These are phyloP conservation scores for Brachyhypopomus gauderio DNA, from an alignment of 2,113 vertebrate genomes.

Conservation along the genomic window DNA sequence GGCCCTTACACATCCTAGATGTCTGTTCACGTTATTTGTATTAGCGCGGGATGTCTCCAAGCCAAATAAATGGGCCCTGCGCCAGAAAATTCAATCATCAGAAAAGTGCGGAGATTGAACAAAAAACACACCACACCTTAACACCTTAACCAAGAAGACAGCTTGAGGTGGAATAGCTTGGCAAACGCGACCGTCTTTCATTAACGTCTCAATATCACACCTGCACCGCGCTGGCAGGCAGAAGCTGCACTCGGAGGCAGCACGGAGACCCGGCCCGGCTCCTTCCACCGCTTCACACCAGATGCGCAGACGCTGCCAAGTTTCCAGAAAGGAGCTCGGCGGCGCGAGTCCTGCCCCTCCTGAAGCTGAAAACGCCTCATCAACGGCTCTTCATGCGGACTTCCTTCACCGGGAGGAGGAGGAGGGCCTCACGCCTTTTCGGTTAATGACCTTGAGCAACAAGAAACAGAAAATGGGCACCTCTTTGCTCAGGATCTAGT, in stretches of 20 bases:
- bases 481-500: background rate
- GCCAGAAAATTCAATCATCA: background rate
- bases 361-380: constrained; percentile 15
- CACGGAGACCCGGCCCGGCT: background rate
- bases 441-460: constrained; percentile 32
- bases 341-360: constrained; percentile 15
- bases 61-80: background rate
- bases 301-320: background rate
- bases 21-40: background rate
- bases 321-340: constrained; percentile 18
- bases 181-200: background rate
- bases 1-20: background rate
- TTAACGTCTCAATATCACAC: constrained; percentile 10
- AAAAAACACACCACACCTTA: background rate
- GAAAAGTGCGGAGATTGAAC: background rate
- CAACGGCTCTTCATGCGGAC: constrained; percentile 1
- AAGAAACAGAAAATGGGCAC: constrained; percentile 20
- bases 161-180: constrained; percentile 6
- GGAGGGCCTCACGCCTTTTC: constrained; percentile 17
- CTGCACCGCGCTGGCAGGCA: background rate
- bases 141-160: background rate
- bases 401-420: constrained; percentile 27
- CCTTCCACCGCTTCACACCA: constrained; percentile 10
- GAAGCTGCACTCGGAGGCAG: background rate
- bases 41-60: background rate